These are phyloP conservation scores for Anadara kagoshimensis DNA, from an alignment of 1,140 invertebrate species.

Conservation along the genomic window DNA sequence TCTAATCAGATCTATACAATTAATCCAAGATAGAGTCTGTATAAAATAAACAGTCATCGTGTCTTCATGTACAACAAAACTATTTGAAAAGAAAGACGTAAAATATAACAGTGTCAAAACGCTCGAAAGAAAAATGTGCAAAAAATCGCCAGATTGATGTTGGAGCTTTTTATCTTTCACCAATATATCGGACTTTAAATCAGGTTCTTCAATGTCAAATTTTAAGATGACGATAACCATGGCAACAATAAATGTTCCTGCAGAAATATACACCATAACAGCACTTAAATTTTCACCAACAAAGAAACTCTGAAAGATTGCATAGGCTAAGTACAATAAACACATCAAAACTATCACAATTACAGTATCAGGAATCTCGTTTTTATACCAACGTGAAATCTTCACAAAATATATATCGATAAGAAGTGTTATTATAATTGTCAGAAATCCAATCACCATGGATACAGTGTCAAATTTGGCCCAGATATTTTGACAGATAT, in stretches of 20 bases:
- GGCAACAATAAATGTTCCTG: constrained; percentile 42
- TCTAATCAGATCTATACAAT: constrained; percentile 41
- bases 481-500: constrained; percentile 67
- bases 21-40: constrained; percentile 60
- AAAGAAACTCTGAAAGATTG: constrained; percentile 51
- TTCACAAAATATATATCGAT: constrained; percentile 42
- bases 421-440: constrained; percentile 45
- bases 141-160: not conserved
- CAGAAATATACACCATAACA: constrained; percentile 55
- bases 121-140: constrained; percentile 30
- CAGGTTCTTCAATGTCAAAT: constrained; percentile 1
- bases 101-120: constrained; percentile 51
- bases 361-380: constrained; percentile 35
- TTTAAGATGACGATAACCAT: constrained; percentile 20
- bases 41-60: constrained; percentile 70
- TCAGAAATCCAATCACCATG: constrained; percentile 63
- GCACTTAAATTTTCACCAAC: constrained; percentile 49
- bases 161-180: no score
- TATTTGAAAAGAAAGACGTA: constrained; percentile 86
- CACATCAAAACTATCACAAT: constrained; percentile 44
- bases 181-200: constrained; percentile 1
- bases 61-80: constrained; percentile 92
- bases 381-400: constrained; percentile 28
- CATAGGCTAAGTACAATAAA: constrained; percentile 50
- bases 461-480: constrained; percentile 69